Evolutionary conservation across 2,797 vertebrate genomes (phyloP), one percentile per base, ranked within the genome.

Genomic region (Rhinella marina): DNA sequence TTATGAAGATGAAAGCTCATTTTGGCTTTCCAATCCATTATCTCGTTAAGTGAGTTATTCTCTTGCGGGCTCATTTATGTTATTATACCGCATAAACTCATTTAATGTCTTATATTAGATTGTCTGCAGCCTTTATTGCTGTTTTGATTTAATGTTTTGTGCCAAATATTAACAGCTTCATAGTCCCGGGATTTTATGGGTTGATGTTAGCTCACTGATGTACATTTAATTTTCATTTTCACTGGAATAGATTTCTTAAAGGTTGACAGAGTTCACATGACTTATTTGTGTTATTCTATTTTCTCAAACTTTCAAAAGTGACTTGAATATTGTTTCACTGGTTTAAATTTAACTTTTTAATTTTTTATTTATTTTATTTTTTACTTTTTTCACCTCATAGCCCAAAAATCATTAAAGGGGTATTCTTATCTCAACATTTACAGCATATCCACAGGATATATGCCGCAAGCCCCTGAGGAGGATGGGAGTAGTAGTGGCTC

Each of bases 1-100:
- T 87, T 87, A 87, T 87, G 72, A 82, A 87, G 68, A 87, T 87
- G 29, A 87, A 87, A 61, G 57, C 59, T 82, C 68, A 66, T 77
- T 73, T 77, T 83, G 59, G 72, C 86, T 87, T 79, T 88, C 72
- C 62, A 88, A 88, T 84, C 75, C 75, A 88, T 88, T 88, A 88
- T 88, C 81, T 88, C 76, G 68, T 84, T 79, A 88, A 79, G 62
- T 88, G 87, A 88, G 87, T 88, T 84, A 88, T 88, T 84, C 82
- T 88, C 87, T 32, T 84, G 87, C 59, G 73, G 61, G 87, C 87
- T 84, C 81, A 84, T 88, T 88, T 84, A 54, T 88, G 79, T 88
- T 88, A 88, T 88, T 88, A 84, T 82, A n/a, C 54, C 75, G 50
- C 87, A 88, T 84, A 88, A 88, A 88, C 87, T 88, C 64, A 88